Evolutionary conservation across 2,888 invertebrate genomes (phyloP).

Genomic region (Anthrax anthrax): DNA sequence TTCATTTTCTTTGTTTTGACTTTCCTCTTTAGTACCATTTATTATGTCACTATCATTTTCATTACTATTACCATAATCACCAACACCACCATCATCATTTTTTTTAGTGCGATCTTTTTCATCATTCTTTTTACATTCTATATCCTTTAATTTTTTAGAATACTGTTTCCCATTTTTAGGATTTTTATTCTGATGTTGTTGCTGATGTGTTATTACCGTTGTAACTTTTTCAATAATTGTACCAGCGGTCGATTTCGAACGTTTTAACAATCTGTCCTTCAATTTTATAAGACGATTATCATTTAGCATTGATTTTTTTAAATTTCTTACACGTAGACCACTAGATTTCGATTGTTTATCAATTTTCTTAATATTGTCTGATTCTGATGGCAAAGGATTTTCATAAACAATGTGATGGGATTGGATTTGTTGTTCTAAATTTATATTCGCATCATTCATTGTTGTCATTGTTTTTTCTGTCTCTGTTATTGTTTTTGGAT

Average conservation of each 20-base stretch:
- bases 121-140: background rate
- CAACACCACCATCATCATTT: background rate
- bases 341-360: constrained; percentile 13
- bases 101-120: background rate
- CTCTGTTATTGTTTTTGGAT: constrained; percentile 12
- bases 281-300: constrained; percentile 14
- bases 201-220: background rate
- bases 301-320: constrained; percentile 17
- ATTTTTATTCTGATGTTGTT: background rate
- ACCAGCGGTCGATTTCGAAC: constrained; percentile 12
- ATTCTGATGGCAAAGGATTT: no score
- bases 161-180: background rate
- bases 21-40: constrained; percentile 34
- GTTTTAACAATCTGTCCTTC: constrained; percentile 13
- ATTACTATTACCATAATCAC: no score
- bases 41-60: no score
- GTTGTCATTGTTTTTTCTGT: constrained; percentile 29
- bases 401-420: no score
- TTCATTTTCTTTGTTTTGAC: constrained; percentile 56
- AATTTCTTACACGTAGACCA: constrained; percentile 13
- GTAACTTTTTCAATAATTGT: background rate
- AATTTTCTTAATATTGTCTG: constrained; percentile 11
- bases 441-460: background rate
- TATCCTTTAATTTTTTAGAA: background rate
- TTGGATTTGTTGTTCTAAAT: background rate